These are phyloP conservation scores for Bucorvus abyssinicus DNA, from an alignment of 2,797 vertebrate species.

Conservation along the genomic window DNA sequence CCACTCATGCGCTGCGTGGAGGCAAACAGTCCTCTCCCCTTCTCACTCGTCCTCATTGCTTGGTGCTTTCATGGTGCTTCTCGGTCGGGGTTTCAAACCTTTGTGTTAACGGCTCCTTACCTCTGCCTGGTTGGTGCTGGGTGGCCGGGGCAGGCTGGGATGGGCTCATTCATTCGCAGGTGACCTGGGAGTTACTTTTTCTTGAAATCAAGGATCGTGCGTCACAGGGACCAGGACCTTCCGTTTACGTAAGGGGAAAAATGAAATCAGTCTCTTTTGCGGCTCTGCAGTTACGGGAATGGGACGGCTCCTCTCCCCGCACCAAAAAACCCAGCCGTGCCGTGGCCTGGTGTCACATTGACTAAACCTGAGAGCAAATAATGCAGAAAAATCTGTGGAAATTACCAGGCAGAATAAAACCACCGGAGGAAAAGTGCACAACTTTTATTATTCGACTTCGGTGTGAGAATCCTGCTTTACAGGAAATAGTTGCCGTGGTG, in stretches of 20 bases:
- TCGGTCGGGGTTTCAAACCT: background rate
- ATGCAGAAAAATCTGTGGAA: conserved; percentile 57
- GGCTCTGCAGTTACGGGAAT: background rate
- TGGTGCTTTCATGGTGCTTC: background rate
- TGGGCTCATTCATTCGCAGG: background rate
- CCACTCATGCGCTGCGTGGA: background rate
- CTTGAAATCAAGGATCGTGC: background rate
- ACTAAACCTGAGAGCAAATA: conserved; percentile 53
- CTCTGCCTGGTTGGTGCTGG: background rate
- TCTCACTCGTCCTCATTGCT: background rate
- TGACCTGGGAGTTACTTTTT: background rate
- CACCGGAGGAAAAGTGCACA: background rate
- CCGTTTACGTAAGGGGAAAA: conserved; percentile 44
- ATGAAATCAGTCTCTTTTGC: background rate
- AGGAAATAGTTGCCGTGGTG: background rate
- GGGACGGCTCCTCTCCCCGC: background rate
- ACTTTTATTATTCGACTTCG: background rate
- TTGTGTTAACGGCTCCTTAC: background rate
- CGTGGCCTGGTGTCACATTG: background rate
- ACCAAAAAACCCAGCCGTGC: background rate
- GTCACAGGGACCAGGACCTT: background rate
- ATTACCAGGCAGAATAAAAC: conserved; percentile 38
- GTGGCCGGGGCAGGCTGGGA: background rate
- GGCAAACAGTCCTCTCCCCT: background rate
- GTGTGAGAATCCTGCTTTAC: background rate